A percentile compares a stretch with the other conserved stretches of the same genome.
Evolutionary conservation across 2,797 vertebrate genomes (phyloP).

Genomic region (Platalea minor): DNA sequence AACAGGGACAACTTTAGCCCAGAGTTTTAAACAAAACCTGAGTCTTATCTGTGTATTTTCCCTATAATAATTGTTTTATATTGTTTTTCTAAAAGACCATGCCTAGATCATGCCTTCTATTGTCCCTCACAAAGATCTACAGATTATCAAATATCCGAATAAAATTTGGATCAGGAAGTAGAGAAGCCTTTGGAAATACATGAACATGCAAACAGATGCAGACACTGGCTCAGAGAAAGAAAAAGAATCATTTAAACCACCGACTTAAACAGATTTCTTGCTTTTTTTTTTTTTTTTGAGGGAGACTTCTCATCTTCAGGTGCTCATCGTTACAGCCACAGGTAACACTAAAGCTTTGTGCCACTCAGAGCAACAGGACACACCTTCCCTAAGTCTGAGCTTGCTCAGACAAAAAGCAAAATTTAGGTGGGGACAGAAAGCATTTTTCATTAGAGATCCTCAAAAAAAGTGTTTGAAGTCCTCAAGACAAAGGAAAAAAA

Average conservation of each 20-base stretch:
- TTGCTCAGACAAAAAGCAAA: not conserved
- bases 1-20: not conserved
- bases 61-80: not conserved
- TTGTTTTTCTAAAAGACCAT: not conserved
- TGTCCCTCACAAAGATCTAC: not conserved
- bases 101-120: not conserved
- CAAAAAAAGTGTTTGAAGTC: not conserved
- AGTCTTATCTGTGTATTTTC: not conserved
- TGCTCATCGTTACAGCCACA: not conserved
- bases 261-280: not conserved
- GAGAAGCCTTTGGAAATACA: not conserved
- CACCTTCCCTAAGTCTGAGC: not conserved
- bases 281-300: not conserved
- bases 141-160: not conserved
- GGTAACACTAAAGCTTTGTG: not conserved
- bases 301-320: not conserved
- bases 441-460: not conserved
- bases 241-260: not conserved
- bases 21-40: not conserved
- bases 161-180: not conserved
- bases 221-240: not conserved
- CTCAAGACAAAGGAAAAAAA: not conserved
- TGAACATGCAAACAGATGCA: fast-evolving
- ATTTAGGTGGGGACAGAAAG: fast-evolving
- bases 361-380: not conserved